Percentiles rank a stretch among this genome's conserved stretches.
Evolutionary conservation across 2,113 vertebrate genomes (phyloP).

Genomic region (Xiphorhynchus elegans): DNA sequence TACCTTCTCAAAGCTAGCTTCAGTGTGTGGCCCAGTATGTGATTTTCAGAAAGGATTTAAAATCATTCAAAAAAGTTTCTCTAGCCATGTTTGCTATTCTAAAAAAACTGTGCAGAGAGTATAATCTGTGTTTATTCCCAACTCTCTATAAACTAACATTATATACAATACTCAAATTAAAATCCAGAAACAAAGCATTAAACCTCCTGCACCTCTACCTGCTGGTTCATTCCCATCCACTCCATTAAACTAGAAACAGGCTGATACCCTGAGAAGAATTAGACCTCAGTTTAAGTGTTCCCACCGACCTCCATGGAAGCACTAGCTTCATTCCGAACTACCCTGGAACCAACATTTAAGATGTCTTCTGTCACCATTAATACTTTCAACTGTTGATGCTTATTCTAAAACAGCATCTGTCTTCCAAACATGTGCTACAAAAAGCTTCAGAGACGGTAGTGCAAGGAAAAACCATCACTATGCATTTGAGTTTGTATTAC

Average conservation of each 20-base stretch:
- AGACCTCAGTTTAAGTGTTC: background rate
- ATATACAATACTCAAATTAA: background rate
- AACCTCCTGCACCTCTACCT: background rate
- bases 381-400: background rate
- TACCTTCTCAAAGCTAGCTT: background rate
- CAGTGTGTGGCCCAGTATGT: background rate
- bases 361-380: background rate
- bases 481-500: background rate
- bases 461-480: background rate
- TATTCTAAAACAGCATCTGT: background rate
- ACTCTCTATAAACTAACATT: background rate
- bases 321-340: background rate
- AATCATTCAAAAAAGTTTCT: background rate
- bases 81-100: background rate
- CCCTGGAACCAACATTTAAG: background rate
- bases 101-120: background rate
- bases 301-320: background rate
- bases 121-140: background rate
- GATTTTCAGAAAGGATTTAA: background rate
- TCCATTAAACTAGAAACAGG: background rate
- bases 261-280: background rate
- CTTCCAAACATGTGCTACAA: background rate
- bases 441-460: background rate
- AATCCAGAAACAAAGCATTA: background rate
- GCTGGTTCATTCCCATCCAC: background rate